These are phyloP conservation scores for Meloidogyne exigua DNA, from an alignment of 1,140 invertebrate genomes.

Conservation along the genomic window DNA sequence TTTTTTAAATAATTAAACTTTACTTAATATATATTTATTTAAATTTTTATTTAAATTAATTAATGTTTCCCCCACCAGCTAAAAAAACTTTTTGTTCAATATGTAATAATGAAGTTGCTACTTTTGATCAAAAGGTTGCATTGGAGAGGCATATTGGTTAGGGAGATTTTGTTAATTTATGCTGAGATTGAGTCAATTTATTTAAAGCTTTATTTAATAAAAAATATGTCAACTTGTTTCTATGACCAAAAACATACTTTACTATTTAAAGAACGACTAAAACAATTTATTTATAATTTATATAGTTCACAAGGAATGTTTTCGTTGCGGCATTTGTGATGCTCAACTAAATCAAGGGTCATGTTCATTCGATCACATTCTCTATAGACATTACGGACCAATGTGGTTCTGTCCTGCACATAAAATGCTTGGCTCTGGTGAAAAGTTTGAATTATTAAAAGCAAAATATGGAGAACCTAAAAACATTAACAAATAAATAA, in stretches of 20 bases:
- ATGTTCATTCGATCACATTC: conserved; percentile 30
- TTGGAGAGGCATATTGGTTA: conserved; percentile 9
- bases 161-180: no score
- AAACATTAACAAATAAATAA: background rate
- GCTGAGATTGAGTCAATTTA: no score
- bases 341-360: conserved; percentile 18
- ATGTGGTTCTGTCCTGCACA: conserved; percentile 36
- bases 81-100: conserved; percentile 10
- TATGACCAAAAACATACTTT: no score
- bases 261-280: no score
- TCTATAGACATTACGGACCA: conserved; percentile 31
- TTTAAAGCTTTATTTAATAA: no score
- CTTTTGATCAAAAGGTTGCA: conserved; percentile 20
- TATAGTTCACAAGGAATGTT: conserved; percentile 34
- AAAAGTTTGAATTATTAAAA: conserved; percentile 32
- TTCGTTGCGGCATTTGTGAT: conserved; percentile 37
- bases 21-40: background rate
- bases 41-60: background rate
- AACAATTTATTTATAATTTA: background rate
- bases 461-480: conserved; percentile 27
- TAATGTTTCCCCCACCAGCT: background rate
- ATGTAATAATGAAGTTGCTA: conserved; percentile 7
- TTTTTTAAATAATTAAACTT: background rate
- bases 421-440: conserved; percentile 40
- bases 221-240: no score